Percentiles rank a stretch among this genome's conserved stretches.
phyloP scores from a whole-genome alignment of 2,797 vertebrate species.

The Lacerta agilis region DNA sequence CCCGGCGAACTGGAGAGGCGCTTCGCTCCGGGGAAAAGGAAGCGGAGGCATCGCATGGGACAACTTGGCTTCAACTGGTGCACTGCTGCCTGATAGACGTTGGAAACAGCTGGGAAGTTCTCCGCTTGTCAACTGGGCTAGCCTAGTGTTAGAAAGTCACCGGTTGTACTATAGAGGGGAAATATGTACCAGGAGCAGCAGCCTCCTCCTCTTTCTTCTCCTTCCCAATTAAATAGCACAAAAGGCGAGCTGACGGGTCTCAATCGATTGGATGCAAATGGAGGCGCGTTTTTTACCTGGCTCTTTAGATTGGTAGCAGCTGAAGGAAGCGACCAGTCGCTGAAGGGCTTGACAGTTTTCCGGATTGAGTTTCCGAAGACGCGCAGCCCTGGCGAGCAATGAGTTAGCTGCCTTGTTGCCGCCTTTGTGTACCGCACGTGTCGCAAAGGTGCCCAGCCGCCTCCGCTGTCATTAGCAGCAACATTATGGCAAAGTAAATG shows the following conservation, averaged over 20 bases:
- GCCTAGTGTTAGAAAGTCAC: neutral
- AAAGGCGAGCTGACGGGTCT: constrained; percentile 23
- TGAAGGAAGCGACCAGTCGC: constrained; percentile 52
- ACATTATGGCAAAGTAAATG: constrained; percentile 23
- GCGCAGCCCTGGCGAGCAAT: constrained; percentile 14
- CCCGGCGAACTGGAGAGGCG: constrained; percentile 36
- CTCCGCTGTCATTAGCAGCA: constrained; percentile 17
- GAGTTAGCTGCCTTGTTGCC: constrained; percentile 27
- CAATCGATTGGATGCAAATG: constrained; percentile 45
- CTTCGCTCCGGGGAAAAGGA: constrained; percentile 40
- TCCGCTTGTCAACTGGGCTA: neutral
- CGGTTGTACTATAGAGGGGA: neutral
- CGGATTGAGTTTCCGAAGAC: constrained; percentile 39
- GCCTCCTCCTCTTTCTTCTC: neutral
- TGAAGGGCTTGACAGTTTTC: constrained; percentile 39
- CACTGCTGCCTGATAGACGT: constrained; percentile 26
- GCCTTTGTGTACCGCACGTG: neutral
- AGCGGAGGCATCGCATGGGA: constrained; percentile 35
- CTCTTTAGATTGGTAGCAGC: constrained; percentile 48
- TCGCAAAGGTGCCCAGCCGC: constrained; percentile 2
- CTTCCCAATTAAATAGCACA: neutral
- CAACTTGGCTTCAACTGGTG: constrained; percentile 45
- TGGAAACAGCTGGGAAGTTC: constrained; percentile 56
- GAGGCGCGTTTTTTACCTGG: constrained; percentile 44
- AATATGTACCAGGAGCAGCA: constrained; percentile 3